Percentiles rank a stretch among this genome's conserved stretches.
These are phyloP conservation scores for Lottia scabra DNA, from an alignment of 2,888 invertebrate genomes.

Conservation along the genomic window DNA sequence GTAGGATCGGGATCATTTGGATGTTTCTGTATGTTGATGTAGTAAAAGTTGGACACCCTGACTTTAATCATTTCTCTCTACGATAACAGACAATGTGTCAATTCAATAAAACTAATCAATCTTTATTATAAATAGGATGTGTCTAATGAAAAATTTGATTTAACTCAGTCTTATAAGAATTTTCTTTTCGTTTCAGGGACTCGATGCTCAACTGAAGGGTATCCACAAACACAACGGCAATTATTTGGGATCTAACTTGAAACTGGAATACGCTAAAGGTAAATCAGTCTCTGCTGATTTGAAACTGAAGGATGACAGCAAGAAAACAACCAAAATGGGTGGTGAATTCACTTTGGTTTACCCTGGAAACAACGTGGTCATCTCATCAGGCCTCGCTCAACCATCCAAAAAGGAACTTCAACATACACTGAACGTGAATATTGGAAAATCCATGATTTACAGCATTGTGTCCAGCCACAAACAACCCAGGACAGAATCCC, in stretches of 20 bases:
- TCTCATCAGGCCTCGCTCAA: slow-evolving; percentile 42
- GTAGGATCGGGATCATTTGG: too few relatives aligned
- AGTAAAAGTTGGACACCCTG: too few relatives aligned
- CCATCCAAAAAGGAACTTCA: slow-evolving; percentile 33
- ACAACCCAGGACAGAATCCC: slow-evolving; percentile 20
- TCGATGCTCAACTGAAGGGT: slow-evolving; percentile 38
- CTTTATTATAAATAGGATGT: too few relatives aligned
- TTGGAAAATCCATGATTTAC: slow-evolving; percentile 32
- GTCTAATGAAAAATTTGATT: too few relatives aligned
- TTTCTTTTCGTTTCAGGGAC: slow-evolving; percentile 35
- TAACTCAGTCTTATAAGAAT: not conserved
- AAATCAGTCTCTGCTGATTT: slow-evolving; percentile 36
- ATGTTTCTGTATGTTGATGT: too few relatives aligned
- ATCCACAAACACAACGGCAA: slow-evolving; percentile 39
- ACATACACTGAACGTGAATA: slow-evolving; percentile 35
- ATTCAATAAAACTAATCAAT: too few relatives aligned
- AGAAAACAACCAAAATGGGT: slow-evolving; percentile 30
- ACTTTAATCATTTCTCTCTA: too few relatives aligned
- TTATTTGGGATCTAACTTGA: slow-evolving; percentile 37
- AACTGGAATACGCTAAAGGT: slow-evolving; percentile 35
- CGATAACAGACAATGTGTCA: too few relatives aligned
- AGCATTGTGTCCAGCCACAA: slow-evolving; percentile 37
- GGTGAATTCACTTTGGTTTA: slow-evolving; percentile 41
- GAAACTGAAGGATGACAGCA: slow-evolving; percentile 39
- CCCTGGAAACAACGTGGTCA: slow-evolving; percentile 42